These are phyloP conservation scores for Apodemia hepburni DNA, from an alignment of 2,888 invertebrate species.

Conservation along the genomic window DNA sequence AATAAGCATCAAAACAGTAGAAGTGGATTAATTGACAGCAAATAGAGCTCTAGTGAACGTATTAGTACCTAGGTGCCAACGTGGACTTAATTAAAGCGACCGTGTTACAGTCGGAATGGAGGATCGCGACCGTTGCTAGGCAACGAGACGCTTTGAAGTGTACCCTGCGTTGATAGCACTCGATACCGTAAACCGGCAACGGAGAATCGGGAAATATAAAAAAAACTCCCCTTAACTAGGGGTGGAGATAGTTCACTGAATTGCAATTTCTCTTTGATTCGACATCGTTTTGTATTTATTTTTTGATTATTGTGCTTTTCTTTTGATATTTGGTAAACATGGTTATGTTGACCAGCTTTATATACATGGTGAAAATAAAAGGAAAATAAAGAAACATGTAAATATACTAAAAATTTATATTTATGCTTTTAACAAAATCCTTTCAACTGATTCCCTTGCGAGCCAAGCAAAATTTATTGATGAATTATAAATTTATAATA, in stretches of 20 bases:
- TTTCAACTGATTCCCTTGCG: too few species aligned
- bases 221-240: constrained; percentile 28
- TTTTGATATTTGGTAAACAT: too few species aligned
- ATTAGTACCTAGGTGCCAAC: constrained; percentile 35
- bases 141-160: constrained; percentile 49
- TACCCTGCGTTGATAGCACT: constrained; percentile 34
- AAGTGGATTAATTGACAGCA: constrained; percentile 20
- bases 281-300: neutral
- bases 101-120: constrained; percentile 40
- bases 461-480: too few species aligned
- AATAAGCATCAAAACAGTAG: constrained; percentile 9
- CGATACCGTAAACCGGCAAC: constrained; percentile 33
- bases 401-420: too few species aligned
- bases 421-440: too few species aligned
- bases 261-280: constrained; percentile 5
- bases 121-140: constrained; percentile 39
- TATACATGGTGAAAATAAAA: too few species aligned
- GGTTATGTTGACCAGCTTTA: too few species aligned
- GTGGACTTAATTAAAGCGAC: constrained; percentile 48
- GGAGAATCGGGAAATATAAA: constrained; percentile 33
- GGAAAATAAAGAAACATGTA: too few species aligned
- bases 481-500: too few species aligned
- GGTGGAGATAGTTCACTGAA: constrained; percentile 15
- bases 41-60: constrained; percentile 28
- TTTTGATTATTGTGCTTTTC: constrained; percentile 1